Base-by-base conservation (phyloP, 2,797 vertebrate genomes). In the Argyrosomus regius region DNA sequence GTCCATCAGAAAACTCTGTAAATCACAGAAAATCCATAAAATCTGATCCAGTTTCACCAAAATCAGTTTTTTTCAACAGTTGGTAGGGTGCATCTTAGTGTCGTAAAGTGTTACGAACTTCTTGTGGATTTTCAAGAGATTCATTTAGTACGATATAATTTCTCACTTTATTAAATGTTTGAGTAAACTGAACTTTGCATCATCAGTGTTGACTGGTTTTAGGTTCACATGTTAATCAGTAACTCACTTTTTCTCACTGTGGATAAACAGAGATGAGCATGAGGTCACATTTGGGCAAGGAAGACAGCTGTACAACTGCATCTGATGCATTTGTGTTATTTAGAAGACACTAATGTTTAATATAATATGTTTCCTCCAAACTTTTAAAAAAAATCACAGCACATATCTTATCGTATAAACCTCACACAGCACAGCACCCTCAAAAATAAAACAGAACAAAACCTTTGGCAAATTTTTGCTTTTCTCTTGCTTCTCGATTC, bases 331-430 rank as follows among this genome's bases (percentile, higher is more conserved):
- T 48, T 58, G 31, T 31, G 54, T 76, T 78, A 60, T 69, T 78
- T 46, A 74, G 56, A 70, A 20, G 56, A 79, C 46, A 53, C 58
- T 75, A 69, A 79, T 79, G 66, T 81, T 80, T 70, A 48, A 54
- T 79, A 72, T 79, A 77, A 83, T 58, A 46, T 14, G 59, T 69
- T 69, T 57, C 24, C 60, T 45, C 41, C 12, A 22, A 39, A 39
- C 17, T 58, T 76, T 68, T 52, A 16, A 26, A 22, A 5, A 46
- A 52, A 52, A 24, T 48, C 26, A 65, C n/a, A 18, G 65, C 39
- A 17, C 26, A 12, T 3, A 52, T 75, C 77, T 48, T 35, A 22
- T 65, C 28, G 54, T 28, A 73, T 79, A 39, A 80, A 73, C 28
- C 31, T 81, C 69, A 67, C 46, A 35, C 46, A 54, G 50, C n/a